A percentile compares a stretch with the other conserved stretches of the same genome.
Conservation (phyloP, 2,113 vertebrate genomes). For the Apteryx mantelli region DNA sequence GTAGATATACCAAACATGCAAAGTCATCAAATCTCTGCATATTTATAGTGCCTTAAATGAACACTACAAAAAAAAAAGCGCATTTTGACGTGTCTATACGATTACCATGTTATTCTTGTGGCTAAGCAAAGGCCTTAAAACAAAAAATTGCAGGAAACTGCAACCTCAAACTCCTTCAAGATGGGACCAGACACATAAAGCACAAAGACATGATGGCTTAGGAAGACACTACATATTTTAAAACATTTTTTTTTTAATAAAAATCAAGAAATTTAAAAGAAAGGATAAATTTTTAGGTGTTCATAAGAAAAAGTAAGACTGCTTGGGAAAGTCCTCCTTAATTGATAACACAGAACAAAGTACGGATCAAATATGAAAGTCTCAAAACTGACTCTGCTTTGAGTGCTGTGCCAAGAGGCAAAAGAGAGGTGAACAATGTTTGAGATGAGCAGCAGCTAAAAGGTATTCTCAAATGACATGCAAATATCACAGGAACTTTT, state of each 20-base stretch:
- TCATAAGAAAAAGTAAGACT: neutral
- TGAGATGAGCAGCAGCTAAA: neutral
- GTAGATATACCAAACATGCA: neutral
- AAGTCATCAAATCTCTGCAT: neutral
- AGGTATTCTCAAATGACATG: neutral
- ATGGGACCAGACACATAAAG: neutral
- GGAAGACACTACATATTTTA: neutral
- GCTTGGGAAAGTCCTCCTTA: neutral
- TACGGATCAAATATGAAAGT: neutral
- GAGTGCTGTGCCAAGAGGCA: neutral
- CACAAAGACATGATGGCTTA: neutral
- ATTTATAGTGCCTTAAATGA: neutral
- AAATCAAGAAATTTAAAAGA: neutral
- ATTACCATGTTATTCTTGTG: neutral
- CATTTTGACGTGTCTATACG: neutral
- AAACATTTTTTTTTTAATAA: neutral
- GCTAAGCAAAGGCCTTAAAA: neutral
- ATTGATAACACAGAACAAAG: neutral
- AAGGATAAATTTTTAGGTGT: neutral
- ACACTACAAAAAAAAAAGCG: neutral
- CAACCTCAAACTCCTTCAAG: neutral
- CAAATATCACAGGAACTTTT: neutral
- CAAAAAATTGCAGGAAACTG: neutral
- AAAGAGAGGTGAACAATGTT: neutral
- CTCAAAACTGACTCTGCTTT: neutral